Evolutionary conservation across 2,113 vertebrate genomes (phyloP), one percentile per base, ranked within the genome.

Genomic region (Pygoscelis adeliae): DNA sequence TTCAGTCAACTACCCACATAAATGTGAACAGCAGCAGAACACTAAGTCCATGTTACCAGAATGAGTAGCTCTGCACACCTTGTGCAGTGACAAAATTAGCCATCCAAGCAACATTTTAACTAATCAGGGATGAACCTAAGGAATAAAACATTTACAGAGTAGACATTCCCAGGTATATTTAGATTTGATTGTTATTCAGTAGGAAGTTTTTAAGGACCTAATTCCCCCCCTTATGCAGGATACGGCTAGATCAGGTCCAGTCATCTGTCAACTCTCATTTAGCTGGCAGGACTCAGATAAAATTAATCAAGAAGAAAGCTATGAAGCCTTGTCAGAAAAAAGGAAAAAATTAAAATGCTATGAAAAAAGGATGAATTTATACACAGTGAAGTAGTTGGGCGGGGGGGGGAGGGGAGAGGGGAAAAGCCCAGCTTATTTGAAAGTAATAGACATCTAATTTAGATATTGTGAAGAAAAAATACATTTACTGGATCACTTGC

Each of bases 401-500:
- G 5, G 25, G 59, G 26, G 10, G 15, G 65, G 5, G 27, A 47
- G 26, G 10, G 13, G 65, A 44, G 2, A 7, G 9, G 11, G 7
- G 3, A 9, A 78, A 88, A 62, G 2, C 11, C 23, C 15, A 61
- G 6, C 2, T 81, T 78, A n/a, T 61, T 69, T 84, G 81, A 89
- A 77, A 78, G 36, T 59, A 88, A 89, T 20, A 95, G 30, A 8
- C 8, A 74, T 76, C 52, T 79, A 47, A 83, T 90, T 96, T 93
- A 88, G 53, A 91, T 90, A 87, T 69, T 77, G 34, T 92, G 53
- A 90, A 95, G 40, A 76, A 94, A 97, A 95, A 73, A 78, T 53
- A 63, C 23, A 73, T 90, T 93, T 97, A 79, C 20, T 87, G 74
- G 59, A 42, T 13, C 40, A 13, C 40, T 42, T 42, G 40, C 40